Conservation (phyloP, 1,140 invertebrate genomes). For the Drosophila ercepeae region DNA sequence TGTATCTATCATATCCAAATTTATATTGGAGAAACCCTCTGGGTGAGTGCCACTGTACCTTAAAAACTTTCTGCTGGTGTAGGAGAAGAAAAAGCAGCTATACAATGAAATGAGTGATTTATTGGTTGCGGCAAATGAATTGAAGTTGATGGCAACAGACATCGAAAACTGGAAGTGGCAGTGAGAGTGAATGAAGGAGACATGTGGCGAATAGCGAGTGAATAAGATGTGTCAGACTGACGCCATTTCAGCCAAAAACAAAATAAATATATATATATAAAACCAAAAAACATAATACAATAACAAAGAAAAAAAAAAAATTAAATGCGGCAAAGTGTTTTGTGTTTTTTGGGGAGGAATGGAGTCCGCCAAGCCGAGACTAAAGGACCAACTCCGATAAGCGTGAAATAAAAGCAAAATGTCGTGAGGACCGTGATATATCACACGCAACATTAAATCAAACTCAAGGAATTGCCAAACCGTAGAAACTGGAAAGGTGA, state of each 20-base stretch:
- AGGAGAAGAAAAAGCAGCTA: conserved; percentile 44
- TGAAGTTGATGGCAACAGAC: conserved; percentile 70
- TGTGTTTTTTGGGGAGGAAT: background rate
- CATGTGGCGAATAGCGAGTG: conserved; percentile 20
- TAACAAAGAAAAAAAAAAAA: conserved; percentile 48
- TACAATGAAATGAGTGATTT: conserved; percentile 75
- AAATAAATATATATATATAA: background rate
- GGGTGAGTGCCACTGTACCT: conserved; percentile 34
- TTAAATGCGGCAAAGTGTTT: conserved; percentile 70
- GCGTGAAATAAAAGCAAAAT: conserved; percentile 66
- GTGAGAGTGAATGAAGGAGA: conserved; percentile 6
- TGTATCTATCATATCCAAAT: background rate
- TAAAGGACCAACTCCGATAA: conserved; percentile 54
- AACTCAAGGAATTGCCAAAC: conserved; percentile 58
- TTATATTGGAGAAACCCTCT: background rate
- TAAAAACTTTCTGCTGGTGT: conserved; percentile 40
- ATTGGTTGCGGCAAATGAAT: conserved; percentile 65
- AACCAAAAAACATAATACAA: background rate
- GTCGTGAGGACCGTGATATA: conserved; percentile 68
- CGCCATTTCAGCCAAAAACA: conserved; percentile 18
- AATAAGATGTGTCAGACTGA: conserved; percentile 61
- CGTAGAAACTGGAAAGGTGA: conserved; percentile 48
- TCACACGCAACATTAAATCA: conserved; percentile 80
- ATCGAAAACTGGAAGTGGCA: conserved; percentile 6
- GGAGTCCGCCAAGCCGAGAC: background rate